Evolutionary conservation across 2,888 invertebrate genomes (phyloP).

Genomic region (Lobophora halterata): DNA sequence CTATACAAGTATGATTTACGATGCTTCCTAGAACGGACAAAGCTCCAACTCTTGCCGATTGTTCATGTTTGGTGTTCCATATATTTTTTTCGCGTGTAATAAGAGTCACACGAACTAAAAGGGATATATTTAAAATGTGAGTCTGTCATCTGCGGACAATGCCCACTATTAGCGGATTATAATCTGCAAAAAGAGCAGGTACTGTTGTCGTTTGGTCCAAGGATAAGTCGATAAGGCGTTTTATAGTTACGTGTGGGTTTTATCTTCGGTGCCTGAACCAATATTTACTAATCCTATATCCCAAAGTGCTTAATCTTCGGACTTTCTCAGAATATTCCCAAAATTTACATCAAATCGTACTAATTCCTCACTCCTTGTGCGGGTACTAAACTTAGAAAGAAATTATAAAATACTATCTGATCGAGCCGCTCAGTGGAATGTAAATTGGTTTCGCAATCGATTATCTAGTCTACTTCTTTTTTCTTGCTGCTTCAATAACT

Average conservation of each 20-base stretch:
- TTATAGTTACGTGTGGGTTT: conserved; percentile 19
- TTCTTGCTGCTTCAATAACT: conserved; percentile 3
- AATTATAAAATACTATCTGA: too few species aligned
- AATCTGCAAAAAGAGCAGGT: conserved; percentile 76
- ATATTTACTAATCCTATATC: conserved; percentile 6
- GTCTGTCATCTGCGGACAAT: conserved; percentile 73
- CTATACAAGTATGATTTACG: conserved; percentile 72
- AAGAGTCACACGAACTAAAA: conserved; percentile 45
- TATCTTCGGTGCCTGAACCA: conserved; percentile 1
- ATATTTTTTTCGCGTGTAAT: conserved; percentile 41
- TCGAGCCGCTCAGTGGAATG: too few species aligned
- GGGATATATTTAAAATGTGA: conserved; percentile 48
- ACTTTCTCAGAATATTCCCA: conserved; percentile 4
- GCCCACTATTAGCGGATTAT: conserved; percentile 78
- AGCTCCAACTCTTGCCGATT: conserved; percentile 71
- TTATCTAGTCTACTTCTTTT: too few species aligned
- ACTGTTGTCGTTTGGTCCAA: conserved; percentile 40
- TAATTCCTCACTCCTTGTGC: too few species aligned
- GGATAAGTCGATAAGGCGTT: conserved; percentile 30
- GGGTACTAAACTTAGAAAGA: too few species aligned
- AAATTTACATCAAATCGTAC: conserved; percentile 2
- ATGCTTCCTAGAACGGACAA: conserved; percentile 54
- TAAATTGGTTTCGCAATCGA: too few species aligned
- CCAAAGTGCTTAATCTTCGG: not conserved
- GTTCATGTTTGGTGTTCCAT: conserved; percentile 37